phyloP scores from a whole-genome alignment of 2,888 invertebrate species.

The Diachrysia chrysitis region DNA sequence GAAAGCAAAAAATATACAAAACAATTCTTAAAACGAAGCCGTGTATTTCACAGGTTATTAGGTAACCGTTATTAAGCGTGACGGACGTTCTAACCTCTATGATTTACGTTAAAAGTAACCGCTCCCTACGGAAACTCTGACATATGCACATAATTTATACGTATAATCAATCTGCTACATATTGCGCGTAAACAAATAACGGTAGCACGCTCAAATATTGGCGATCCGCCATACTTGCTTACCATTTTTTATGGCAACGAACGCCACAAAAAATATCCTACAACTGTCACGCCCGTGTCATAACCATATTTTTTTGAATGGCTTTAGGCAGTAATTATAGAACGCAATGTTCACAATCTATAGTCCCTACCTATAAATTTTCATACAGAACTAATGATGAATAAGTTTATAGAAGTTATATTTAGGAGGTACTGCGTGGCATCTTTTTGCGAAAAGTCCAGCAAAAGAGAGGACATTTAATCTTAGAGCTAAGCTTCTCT shows the following conservation, averaged over 20 bases:
- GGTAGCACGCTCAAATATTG: conserved; percentile 55
- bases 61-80: conserved; percentile 30
- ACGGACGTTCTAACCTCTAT: conserved; percentile 26
- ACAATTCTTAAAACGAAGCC: too few relatives aligned
- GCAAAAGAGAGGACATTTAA: too few relatives aligned
- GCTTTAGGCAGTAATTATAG: neutral
- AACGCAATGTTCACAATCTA: neutral
- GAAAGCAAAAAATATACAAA: too few relatives aligned
- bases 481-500: too few relatives aligned
- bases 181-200: conserved; percentile 56
- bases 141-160: conserved; percentile 50
- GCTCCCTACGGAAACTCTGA: conserved; percentile 36
- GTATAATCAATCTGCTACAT: conserved; percentile 49
- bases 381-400: too few relatives aligned
- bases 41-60: conserved; percentile 28
- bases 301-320: neutral
- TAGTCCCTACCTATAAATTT: too few relatives aligned
- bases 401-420: too few relatives aligned
- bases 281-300: neutral
- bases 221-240: conserved; percentile 55
- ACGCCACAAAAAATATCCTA: neutral
- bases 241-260: neutral
- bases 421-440: too few relatives aligned
- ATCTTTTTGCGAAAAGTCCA: too few relatives aligned
- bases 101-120: conserved; percentile 37